These are phyloP conservation scores for Lanius ludovicianus DNA, from an alignment of 2,113 vertebrate species.

Conservation along the genomic window DNA sequence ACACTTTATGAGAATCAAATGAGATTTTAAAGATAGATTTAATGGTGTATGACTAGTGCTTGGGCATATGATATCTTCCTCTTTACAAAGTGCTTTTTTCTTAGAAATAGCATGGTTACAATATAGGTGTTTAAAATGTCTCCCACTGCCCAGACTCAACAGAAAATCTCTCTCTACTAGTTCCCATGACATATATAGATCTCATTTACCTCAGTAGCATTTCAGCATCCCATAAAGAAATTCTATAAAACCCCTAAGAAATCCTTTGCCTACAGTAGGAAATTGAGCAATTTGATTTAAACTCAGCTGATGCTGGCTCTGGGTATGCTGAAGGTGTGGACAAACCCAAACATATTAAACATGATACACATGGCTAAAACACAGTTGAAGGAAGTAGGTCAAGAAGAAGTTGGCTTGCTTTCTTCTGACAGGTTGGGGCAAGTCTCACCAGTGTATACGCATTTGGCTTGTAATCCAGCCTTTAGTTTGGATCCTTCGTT, in stretches of 20 bases:
- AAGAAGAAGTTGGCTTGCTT: neutral
- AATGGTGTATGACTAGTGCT: neutral
- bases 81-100: neutral
- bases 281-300: neutral
- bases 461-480: neutral
- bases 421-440: neutral
- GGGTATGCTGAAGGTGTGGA: neutral
- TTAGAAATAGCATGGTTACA: neutral
- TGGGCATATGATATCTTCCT: neutral
- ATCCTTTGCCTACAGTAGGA: neutral
- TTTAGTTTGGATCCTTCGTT: slow-evolving; percentile 22
- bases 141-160: neutral
- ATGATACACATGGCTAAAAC: neutral
- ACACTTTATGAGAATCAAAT: neutral
- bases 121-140: neutral
- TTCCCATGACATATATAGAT: neutral
- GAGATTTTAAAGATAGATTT: neutral
- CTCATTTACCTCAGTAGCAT: neutral
- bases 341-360: slow-evolving; percentile 19
- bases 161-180: neutral
- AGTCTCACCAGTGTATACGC: neutral
- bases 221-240: neutral
- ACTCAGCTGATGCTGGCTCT: neutral
- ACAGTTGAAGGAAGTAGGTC: neutral
- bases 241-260: neutral